Conservation (phyloP, 2,888 invertebrate genomes). For the Cataglyphis rosenhaueri region DNA sequence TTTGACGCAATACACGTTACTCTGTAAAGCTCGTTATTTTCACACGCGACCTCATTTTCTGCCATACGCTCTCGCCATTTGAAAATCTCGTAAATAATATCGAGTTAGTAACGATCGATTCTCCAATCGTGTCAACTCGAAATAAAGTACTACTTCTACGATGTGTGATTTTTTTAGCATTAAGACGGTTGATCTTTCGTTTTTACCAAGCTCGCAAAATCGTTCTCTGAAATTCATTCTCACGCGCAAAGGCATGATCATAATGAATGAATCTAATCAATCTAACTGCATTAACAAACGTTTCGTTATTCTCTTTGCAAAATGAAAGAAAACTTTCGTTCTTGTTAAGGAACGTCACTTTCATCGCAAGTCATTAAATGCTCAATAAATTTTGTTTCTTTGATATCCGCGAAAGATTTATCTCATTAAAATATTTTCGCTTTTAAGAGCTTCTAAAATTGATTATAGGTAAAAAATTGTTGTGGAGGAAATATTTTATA, state of each 20-base stretch:
- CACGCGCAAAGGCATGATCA: neutral
- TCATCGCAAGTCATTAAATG: neutral
- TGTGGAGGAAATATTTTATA: neutral
- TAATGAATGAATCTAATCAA: constrained; percentile 41
- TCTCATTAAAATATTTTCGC: neutral
- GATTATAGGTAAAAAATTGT: neutral
- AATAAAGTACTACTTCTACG: constrained; percentile 13
- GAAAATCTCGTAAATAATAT: constrained; percentile 40
- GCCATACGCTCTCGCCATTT: constrained; percentile 15
- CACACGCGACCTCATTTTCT: constrained; percentile 24
- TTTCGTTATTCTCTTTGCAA: neutral
- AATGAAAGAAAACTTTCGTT: constrained; percentile 1
- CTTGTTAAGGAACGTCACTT: neutral
- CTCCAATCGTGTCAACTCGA: constrained; percentile 7
- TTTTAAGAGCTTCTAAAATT: neutral
- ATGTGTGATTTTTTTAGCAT: neutral
- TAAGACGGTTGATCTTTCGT: neutral
- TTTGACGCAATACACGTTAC: neutral
- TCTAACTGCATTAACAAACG: neutral
- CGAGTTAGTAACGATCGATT: constrained; percentile 34
- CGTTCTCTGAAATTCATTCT: neutral
- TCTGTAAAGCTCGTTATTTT: constrained; percentile 32
- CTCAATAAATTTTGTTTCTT: constrained; percentile 4
- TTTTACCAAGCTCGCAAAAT: neutral
- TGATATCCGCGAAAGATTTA: neutral